phyloP scores from a whole-genome alignment of 2,113 vertebrate species.

The Cyanoramphus novaezelandiae region DNA sequence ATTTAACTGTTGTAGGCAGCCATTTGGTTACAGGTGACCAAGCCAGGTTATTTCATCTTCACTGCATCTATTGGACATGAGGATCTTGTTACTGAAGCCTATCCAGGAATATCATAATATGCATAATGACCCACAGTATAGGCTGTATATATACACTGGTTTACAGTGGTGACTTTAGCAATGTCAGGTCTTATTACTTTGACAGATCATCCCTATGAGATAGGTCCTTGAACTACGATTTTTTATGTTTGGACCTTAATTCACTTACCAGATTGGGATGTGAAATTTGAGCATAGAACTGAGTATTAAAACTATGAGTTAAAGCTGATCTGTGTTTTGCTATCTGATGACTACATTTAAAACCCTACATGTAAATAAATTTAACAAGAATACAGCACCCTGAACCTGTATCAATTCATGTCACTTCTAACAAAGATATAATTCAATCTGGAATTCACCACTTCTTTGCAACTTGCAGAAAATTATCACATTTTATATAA shows the following conservation, averaged over 20 bases:
- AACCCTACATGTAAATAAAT: not conserved
- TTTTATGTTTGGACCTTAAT: not conserved
- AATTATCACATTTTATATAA: not conserved
- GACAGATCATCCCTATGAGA: not conserved
- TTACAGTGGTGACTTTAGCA: not conserved
- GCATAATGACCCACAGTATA: not conserved
- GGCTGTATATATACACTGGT: not conserved
- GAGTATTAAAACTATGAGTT: not conserved
- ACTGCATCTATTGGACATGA: not conserved
- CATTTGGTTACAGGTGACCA: not conserved
- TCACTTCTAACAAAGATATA: not conserved
- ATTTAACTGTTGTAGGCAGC: not conserved
- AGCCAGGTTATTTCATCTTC: not conserved
- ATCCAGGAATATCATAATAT: not conserved
- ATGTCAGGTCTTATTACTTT: not conserved
- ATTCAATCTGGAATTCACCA: not conserved
- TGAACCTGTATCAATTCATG: not conserved
- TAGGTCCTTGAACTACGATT: not conserved
- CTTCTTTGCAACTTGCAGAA: not conserved
- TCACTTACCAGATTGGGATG: not conserved
- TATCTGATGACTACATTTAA: not conserved
- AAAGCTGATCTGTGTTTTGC: not conserved
- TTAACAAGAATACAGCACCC: not conserved
- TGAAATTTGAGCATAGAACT: not conserved
- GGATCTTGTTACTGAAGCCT: not conserved